Evolutionary conservation across 2,888 invertebrate genomes (phyloP).

Genomic region (Synergus gifuensis): DNA sequence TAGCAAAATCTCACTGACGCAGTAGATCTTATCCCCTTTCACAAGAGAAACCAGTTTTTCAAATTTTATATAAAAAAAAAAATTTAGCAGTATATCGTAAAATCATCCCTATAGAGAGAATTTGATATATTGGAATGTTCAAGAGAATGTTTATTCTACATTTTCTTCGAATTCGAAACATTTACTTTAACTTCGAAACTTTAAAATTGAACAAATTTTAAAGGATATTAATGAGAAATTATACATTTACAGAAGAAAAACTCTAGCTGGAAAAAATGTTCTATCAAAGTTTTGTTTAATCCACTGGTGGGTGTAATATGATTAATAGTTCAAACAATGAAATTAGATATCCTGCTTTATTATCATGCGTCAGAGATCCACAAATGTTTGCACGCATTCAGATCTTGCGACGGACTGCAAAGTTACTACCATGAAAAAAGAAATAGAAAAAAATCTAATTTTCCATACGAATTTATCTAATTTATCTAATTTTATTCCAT

Average conservation of each 20-base stretch:
- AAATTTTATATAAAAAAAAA: neutral
- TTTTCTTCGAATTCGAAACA: too few species aligned
- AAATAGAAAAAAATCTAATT: neutral
- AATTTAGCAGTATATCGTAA: too few species aligned
- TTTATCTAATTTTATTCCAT: neutral
- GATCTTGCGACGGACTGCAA: neutral
- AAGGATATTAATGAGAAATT: too few species aligned
- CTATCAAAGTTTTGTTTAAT: neutral
- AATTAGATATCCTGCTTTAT: neutral
- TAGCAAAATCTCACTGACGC: slow-evolving; percentile 16
- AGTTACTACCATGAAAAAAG: neutral
- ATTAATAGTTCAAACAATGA: neutral
- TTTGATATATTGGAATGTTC: too few species aligned
- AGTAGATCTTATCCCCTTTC: neutral
- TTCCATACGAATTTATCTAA: neutral
- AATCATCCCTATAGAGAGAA: too few species aligned
- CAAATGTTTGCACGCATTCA: neutral
- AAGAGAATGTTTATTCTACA: too few species aligned
- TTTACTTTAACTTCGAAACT: too few species aligned
- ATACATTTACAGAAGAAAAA: neutral
- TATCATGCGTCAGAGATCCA: neutral
- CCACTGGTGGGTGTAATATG: neutral
- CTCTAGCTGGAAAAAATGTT: neutral
- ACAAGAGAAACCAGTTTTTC: neutral
- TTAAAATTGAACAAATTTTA: too few species aligned